Percentiles rank a stretch among this genome's conserved stretches.
These are phyloP conservation scores for Plagodis pulveraria DNA, from an alignment of 2,888 invertebrate genomes.

Conservation along the genomic window DNA sequence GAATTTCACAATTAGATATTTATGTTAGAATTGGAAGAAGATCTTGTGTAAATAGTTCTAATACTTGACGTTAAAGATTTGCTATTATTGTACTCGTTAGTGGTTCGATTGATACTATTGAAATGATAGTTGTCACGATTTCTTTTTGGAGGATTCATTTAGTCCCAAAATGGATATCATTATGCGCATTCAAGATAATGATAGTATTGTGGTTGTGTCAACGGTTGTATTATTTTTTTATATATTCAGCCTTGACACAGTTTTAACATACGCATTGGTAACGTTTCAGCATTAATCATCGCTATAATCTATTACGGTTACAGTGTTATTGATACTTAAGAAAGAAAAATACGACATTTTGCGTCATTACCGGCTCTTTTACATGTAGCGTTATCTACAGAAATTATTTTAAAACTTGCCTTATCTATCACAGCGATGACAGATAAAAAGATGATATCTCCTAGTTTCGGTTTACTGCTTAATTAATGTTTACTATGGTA, in stretches of 20 bases:
- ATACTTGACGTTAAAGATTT: slow-evolving; percentile 55
- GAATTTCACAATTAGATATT: slow-evolving; percentile 62
- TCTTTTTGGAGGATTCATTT: slow-evolving; percentile 52
- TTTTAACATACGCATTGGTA: slow-evolving; percentile 31
- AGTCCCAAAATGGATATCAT: slow-evolving; percentile 50
- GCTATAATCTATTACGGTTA: slow-evolving; percentile 19
- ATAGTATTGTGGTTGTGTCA: slow-evolving; percentile 40
- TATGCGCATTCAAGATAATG: slow-evolving; percentile 37
- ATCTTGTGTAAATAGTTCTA: slow-evolving; percentile 57
- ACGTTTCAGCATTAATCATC: slow-evolving; percentile 27
- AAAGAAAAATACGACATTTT: slow-evolving; percentile 9
- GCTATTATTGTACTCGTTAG: slow-evolving; percentile 66
- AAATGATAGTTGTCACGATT: slow-evolving; percentile 57
- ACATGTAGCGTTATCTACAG: slow-evolving; percentile 22
- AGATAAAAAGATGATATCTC: slow-evolving; percentile 54
- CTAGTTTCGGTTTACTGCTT: slow-evolving; percentile 57
- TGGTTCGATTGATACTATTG: slow-evolving; percentile 46
- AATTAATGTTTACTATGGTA: slow-evolving; percentile 59
- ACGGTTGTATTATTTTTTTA: slow-evolving; percentile 48
- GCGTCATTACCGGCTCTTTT: slow-evolving; percentile 16
- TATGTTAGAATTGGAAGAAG: slow-evolving; percentile 57
- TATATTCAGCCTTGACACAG: slow-evolving; percentile 46
- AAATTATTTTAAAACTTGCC: slow-evolving; percentile 39
- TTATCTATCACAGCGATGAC: slow-evolving; percentile 55
- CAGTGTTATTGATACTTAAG: slow-evolving; percentile 19